phyloP scores from a whole-genome alignment of 1,140 invertebrate species.

The Diorhabda carinulata region DNA sequence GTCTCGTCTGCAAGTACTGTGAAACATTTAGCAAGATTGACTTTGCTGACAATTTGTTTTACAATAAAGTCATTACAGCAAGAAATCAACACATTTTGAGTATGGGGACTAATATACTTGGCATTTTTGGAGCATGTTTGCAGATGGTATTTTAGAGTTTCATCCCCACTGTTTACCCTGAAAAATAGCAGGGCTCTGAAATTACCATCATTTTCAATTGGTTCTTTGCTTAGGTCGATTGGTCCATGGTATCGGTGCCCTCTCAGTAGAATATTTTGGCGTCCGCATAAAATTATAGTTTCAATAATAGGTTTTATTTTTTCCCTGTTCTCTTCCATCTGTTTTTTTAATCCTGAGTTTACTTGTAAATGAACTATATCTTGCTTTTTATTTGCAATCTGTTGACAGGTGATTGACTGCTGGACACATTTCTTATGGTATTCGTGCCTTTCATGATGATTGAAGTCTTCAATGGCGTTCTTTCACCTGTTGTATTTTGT shows the following conservation, averaged over 20 bases:
- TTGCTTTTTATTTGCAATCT: no score
- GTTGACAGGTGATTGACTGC: no score
- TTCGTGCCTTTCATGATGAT: neutral
- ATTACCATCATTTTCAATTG: constrained; percentile 16
- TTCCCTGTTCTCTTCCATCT: constrained; percentile 14
- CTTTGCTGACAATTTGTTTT: constrained; percentile 13
- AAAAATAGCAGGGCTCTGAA: constrained; percentile 13
- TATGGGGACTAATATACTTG: constrained; percentile 17
- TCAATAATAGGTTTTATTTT: constrained; percentile 15
- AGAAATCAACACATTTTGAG: constrained; percentile 19
- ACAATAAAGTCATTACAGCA: constrained; percentile 17
- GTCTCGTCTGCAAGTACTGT: constrained; percentile 17
- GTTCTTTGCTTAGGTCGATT: neutral
- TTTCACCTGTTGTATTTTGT: constrained; percentile 1
- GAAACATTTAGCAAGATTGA: constrained; percentile 4
- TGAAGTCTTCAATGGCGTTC: neutral
- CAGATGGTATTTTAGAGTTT: constrained; percentile 13
- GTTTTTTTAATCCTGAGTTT: neutral
- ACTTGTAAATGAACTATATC: no score
- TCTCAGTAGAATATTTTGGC: constrained; percentile 19
- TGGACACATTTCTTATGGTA: neutral
- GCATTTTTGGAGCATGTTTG: constrained; percentile 5
- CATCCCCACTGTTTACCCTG: constrained; percentile 12
- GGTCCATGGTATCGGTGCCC: constrained; percentile 8
- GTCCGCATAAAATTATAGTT: constrained; percentile 15